Percentiles rank a stretch among this genome's conserved stretches.
phyloP scores from a whole-genome alignment of 1,140 invertebrate species.

The Cepaea nemoralis region DNA sequence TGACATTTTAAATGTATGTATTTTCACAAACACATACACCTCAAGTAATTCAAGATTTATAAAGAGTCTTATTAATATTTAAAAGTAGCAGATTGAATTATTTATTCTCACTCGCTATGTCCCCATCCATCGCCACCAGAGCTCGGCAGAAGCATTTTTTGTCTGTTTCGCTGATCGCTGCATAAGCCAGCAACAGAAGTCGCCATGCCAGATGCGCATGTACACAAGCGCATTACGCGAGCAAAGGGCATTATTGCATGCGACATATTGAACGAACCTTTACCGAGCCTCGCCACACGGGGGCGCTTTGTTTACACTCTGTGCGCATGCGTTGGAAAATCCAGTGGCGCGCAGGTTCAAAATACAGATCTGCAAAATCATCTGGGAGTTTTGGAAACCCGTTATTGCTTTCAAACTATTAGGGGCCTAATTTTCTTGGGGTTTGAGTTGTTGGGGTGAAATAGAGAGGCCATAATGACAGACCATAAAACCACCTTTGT shows the following conservation, averaged over 20 bases:
- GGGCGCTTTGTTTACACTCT: constrained; percentile 31
- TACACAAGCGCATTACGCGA: constrained; percentile 4
- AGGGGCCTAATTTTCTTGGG: not conserved
- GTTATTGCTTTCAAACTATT: not conserved
- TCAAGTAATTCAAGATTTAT: too few relatives aligned
- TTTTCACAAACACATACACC: too few relatives aligned
- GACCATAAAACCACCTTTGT: not conserved
- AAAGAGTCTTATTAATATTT: not conserved
- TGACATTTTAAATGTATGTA: too few relatives aligned
- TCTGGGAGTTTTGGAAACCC: not conserved
- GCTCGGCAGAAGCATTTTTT: not conserved
- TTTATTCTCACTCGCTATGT: constrained; percentile 13
- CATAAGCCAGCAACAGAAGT: not conserved
- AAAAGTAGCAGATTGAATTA: not conserved
- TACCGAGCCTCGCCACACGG: constrained; percentile 13
- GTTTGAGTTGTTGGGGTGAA: not conserved
- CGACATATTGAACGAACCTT: constrained; percentile 22
- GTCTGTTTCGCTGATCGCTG: not conserved
- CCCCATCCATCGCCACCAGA: not conserved
- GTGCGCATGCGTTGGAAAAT: constrained; percentile 34
- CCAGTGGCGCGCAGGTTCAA: constrained; percentile 28
- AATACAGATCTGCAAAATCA: not conserved
- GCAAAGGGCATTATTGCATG: constrained; percentile 18
- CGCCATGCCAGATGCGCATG: constrained; percentile 9
- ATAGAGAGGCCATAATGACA: not conserved